These are phyloP conservation scores for Plagiodera versicolora DNA, from an alignment of 2,888 invertebrate species.

Conservation along the genomic window DNA sequence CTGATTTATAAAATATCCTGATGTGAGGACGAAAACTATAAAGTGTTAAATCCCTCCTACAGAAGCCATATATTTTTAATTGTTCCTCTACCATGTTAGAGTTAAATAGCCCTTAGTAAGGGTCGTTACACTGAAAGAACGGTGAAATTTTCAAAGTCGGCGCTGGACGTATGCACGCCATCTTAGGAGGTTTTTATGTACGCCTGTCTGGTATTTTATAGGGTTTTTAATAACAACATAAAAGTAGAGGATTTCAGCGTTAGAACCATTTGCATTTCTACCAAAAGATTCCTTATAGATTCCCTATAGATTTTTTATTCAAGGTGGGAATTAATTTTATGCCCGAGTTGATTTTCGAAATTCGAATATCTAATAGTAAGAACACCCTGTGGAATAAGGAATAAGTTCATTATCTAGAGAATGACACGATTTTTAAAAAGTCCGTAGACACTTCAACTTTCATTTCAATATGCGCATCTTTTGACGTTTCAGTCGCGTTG, in stretches of 20 bases:
- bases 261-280: conserved; percentile 26
- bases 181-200: conserved; percentile 39
- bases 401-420: too few relatives aligned
- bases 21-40: conserved; percentile 47
- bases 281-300: background rate
- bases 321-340: too few relatives aligned
- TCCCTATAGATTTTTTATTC: too few relatives aligned
- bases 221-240: conserved; percentile 39
- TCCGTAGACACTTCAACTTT: too few relatives aligned
- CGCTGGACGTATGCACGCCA: conserved; percentile 34
- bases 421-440: too few relatives aligned
- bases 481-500: too few relatives aligned
- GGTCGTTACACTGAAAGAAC: conserved; percentile 39
- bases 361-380: too few relatives aligned
- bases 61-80: conserved; percentile 51
- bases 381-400: too few relatives aligned
- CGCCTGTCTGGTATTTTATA: conserved; percentile 39
- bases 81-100: conserved; percentile 47
- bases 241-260: conserved; percentile 35
- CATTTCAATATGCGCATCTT: too few relatives aligned
- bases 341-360: too few relatives aligned
- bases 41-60: conserved; percentile 52
- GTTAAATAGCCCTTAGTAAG: conserved; percentile 45
- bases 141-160: conserved; percentile 40
- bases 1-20: conserved; percentile 51